Evolutionary conservation across 2,888 invertebrate genomes (phyloP), one percentile per base, ranked within the genome.

Genomic region (Lochmaea capreae): DNA sequence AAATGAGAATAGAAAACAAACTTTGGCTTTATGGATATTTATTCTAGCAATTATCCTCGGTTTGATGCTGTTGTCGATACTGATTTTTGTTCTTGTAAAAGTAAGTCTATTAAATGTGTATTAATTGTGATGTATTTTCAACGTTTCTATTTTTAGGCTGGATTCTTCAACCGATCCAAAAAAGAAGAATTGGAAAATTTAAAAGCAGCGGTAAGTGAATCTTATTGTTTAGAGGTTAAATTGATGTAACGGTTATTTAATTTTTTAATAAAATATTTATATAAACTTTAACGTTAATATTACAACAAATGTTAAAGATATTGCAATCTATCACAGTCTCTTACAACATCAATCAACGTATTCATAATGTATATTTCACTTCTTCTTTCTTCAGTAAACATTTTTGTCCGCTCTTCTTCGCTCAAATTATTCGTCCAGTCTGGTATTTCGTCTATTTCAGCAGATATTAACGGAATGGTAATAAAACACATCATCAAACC

Each of bases 101-200:
- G 84, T 84, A 76, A 73, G 72, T 74, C 33, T 43, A 18, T 11
- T 10, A 18, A 16, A 54, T 16, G 18, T 52, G 6, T 52, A 3
- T 16, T n/a, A 10, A 16, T 6, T n/a, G 10, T 16, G 2, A 54
- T 6, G 9, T 8, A 18, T 18, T 54, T 54, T 3, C 18, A 54
- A 18, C 18, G 18, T 3, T 18, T 18, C 11, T 54, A 16, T 26
- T 81, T 84, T 69, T 75, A 88, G 89, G 78, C 84, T 75, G 89
- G 89, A 67, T 90, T 89, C 85, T 90, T 90, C 77, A 86, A 87
- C 70, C 85, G 90, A 61, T 80, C 84, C 18, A 87, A 85, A 71
- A 89, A 88, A 81, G 87, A 88, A 63, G 87, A 89, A 81, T 82
- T 89, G 79, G 85, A 88, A 75, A 85, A 87, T 67, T 79, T 89